A percentile compares a stretch with the other conserved stretches of the same genome.
These are phyloP conservation scores for Galbula dea DNA, from an alignment of 2,113 vertebrate genomes.

Conservation along the genomic window DNA sequence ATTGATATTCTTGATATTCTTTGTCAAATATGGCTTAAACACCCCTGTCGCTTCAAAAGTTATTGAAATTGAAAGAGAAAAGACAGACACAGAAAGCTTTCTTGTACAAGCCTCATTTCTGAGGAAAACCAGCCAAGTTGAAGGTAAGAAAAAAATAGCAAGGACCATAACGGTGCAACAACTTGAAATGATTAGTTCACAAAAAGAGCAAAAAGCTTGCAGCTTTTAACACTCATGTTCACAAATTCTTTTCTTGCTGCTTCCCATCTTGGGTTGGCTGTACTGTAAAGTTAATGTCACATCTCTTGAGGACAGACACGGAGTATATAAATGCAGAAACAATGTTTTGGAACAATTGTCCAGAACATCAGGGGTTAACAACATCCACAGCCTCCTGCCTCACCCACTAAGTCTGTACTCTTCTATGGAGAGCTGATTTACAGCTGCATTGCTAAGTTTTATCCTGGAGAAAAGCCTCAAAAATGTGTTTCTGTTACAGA, in stretches of 20 bases:
- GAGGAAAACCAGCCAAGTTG: neutral
- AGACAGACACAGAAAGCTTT: neutral
- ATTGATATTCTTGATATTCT: neutral
- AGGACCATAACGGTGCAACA: fast-evolving
- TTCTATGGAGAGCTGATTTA: slow-evolving; percentile 6
- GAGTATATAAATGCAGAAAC: neutral
- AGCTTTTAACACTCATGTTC: neutral
- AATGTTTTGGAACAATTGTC: neutral
- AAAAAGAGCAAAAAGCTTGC: neutral
- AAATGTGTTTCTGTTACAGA: slow-evolving; percentile 3
- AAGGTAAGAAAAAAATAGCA: neutral
- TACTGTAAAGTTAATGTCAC: neutral
- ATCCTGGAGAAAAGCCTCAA: neutral
- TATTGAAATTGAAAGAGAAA: neutral
- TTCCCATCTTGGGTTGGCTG: neutral
- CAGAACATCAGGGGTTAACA: neutral
- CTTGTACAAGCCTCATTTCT: neutral
- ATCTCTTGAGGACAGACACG: neutral
- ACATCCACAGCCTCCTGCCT: neutral
- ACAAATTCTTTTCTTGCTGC: neutral
- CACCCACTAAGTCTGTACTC: neutral
- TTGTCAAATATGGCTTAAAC: neutral
- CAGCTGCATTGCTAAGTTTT: neutral
- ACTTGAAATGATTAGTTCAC: neutral
- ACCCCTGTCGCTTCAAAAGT: neutral